Percentiles rank a stretch among this genome's conserved stretches.
These are phyloP conservation scores for Gephyroberyx darwinii DNA, from an alignment of 2,797 vertebrate genomes.

Conservation along the genomic window DNA sequence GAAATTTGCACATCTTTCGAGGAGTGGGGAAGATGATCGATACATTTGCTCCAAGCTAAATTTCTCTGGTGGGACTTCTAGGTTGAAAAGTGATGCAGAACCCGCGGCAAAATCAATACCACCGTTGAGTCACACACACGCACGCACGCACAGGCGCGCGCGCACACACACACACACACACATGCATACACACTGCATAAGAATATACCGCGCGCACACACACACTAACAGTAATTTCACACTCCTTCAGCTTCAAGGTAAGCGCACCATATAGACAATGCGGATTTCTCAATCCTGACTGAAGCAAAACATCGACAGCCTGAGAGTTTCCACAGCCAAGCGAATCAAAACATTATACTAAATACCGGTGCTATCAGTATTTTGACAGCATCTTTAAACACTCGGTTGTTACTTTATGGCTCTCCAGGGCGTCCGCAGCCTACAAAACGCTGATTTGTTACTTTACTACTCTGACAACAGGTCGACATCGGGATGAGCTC, in stretches of 20 bases:
- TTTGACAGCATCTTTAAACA: background rate
- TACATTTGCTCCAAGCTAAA: constrained; percentile 49
- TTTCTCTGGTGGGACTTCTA: constrained; percentile 62
- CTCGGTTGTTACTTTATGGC: background rate
- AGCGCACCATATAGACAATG: constrained; percentile 41
- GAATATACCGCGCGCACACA: background rate
- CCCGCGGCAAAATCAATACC: constrained; percentile 67
- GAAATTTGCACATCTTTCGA: background rate
- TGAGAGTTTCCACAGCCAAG: background rate
- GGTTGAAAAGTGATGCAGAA: constrained; percentile 70
- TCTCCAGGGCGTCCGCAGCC: background rate
- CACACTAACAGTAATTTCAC: background rate
- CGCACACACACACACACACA: constrained; percentile 19
- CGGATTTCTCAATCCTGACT: constrained; percentile 40
- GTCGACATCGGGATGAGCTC: constrained; percentile 19
- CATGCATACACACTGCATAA: constrained; percentile 9
- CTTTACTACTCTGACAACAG: constrained; percentile 35
- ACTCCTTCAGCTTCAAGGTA: constrained; percentile 18
- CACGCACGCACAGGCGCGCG: background rate
- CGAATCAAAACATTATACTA: too few relatives aligned
- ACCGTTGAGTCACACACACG: constrained; percentile 52
- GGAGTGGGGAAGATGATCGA: constrained; percentile 23
- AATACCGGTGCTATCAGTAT: constrained; percentile 3
- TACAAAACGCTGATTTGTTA: background rate
- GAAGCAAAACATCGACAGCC: background rate